Base-by-base conservation (phyloP, 2,888 invertebrate genomes). In the Julus scandinavius region DNA sequence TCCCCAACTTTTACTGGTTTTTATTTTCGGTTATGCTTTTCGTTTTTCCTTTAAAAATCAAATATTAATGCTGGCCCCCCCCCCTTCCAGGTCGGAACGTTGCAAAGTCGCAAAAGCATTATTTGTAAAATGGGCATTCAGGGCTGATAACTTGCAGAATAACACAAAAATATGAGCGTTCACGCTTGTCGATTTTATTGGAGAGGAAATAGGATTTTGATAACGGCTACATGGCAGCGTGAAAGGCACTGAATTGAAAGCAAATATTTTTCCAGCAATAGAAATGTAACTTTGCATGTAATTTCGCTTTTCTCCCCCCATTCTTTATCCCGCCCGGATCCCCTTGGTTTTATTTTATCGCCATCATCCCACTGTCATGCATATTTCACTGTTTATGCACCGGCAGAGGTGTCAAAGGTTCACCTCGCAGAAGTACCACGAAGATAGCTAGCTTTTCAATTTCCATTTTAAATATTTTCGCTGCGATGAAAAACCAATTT, bases 151-250 rank as follows among this genome's bases (percentile, higher is more conserved):
- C 63, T 63, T n/a, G 5, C n/a, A n/a, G 63, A 63, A 84, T 45
- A 84, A 45, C 84, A 38, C 45, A 45, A 84, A 84, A 41, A 83
- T 84, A 84, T 84, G 84, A 84, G 45, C 84, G 84, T 84, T 84
- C 84, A 84, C 84, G 84, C 40, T 84, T 38, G 84, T 84, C 84
- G 84, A 84, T 45, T 84, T 84, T 84, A 84, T 84, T 84, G 84
- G 84, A 84, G 40, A 84, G 84, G 84, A 84, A 84, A 84, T 84
- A 84, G 45, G 84, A 84, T 84, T 84, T 84, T 84, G 84, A 84
- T 84, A 41, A 45, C 84, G n/a, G 84, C 40, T 84, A 84, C 84
- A 84, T 84, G 40, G 40, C 84, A 84, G 40, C 45, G 45, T 84
- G 84, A 84, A 84, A 84, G 84, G 84, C 84, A 17, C 40, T 84